Percentiles rank a stretch among this genome's conserved stretches.
These are phyloP conservation scores for Cantharis lateralis DNA, from an alignment of 2,888 invertebrate species.

Conservation along the genomic window DNA sequence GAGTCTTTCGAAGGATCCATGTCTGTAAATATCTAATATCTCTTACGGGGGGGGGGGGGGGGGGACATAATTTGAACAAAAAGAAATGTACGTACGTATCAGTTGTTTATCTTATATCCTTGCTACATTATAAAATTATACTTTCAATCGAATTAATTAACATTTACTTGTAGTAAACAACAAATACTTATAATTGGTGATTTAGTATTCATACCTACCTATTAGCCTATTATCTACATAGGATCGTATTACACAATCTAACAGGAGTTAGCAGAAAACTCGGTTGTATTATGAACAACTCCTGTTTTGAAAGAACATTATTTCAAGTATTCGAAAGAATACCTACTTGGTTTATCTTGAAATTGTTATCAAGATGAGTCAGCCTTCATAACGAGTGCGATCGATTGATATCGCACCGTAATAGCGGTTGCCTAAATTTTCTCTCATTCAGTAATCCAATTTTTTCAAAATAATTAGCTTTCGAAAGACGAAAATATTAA, in stretches of 20 bases:
- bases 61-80: neutral
- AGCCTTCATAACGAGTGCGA: too few relatives aligned
- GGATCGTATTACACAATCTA: neutral
- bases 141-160: neutral
- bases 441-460: neutral
- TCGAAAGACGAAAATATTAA: too few relatives aligned
- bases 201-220: neutral
- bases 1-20: too few relatives aligned
- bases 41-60: too few relatives aligned
- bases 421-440: neutral
- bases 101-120: neutral
- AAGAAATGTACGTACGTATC: neutral
- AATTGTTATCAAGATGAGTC: too few relatives aligned
- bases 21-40: too few relatives aligned
- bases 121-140: neutral
- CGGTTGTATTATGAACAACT: neutral
- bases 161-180: neutral
- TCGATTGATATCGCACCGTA: too few relatives aligned
- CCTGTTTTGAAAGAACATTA: neutral
- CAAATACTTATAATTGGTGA: neutral
- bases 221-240: neutral
- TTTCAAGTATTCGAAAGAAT: too few relatives aligned
- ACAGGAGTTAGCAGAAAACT: neutral
- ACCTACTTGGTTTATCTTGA: too few relatives aligned
- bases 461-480: neutral